Percentiles rank a stretch among this genome's conserved stretches.
Conservation (phyloP, 2,797 vertebrate genomes). For the Ciconia nigra region DNA sequence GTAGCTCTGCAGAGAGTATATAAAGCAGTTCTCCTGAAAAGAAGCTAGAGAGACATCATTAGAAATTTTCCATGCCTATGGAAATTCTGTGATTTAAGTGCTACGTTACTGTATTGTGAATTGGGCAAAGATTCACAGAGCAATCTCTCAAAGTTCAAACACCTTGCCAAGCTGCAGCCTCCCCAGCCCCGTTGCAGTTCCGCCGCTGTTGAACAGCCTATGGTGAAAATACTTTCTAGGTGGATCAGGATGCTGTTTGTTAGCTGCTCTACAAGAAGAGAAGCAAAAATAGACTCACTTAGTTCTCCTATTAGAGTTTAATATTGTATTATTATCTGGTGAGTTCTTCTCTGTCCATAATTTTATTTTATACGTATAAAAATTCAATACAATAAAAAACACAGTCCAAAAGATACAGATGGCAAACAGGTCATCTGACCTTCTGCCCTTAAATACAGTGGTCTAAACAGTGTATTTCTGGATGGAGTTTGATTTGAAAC, state of each 20-base stretch:
- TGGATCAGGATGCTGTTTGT: background rate
- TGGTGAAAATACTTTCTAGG: background rate
- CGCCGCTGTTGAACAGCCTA: background rate
- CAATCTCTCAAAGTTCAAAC: constrained; percentile 7
- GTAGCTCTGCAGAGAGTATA: background rate
- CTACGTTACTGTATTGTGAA: fast-evolving
- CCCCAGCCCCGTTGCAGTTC: background rate
- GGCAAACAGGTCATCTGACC: background rate
- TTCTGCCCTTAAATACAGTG: background rate
- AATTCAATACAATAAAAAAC: background rate
- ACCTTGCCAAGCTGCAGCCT: background rate
- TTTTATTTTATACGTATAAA: background rate
- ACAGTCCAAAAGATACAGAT: background rate
- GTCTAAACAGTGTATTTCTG: background rate
- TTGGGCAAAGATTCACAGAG: background rate
- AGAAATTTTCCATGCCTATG: background rate
- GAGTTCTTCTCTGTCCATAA: background rate
- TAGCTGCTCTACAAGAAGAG: background rate
- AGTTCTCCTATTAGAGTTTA: too few species aligned
- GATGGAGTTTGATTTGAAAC: background rate
- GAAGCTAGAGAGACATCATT: background rate
- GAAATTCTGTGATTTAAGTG: background rate
- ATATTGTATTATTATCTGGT: background rate
- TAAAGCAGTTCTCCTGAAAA: background rate
- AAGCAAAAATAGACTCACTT: background rate